Base-by-base conservation (phyloP, 2,113 vertebrate species). In the Nannospalax galili region DNA sequence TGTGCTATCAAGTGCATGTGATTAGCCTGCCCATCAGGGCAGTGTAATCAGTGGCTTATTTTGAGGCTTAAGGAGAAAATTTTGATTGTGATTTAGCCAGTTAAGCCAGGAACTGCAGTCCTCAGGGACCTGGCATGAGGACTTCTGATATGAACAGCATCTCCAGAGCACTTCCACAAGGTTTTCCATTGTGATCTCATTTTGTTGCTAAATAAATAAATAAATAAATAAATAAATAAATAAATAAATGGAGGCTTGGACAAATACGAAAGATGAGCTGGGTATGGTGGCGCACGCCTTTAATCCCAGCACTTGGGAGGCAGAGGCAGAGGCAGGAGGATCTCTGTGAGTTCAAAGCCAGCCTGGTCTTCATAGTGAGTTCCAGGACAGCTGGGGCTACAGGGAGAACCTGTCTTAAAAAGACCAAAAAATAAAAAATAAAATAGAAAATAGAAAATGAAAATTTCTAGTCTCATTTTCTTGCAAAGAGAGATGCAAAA, bases 381-480 rank as follows among this genome's bases (percentile, higher is more conserved):
- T n/a, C n/a, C n/a, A n/a, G n/a, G n/a, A n/a, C n/a, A n/a, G n/a
- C n/a, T n/a, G n/a, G n/a, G n/a, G n/a, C n/a, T n/a, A n/a, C n/a
- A n/a, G n/a, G n/a, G n/a, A n/a, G n/a, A n/a, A n/a, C n/a, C n/a
- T n/a, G n/a, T n/a, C n/a, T n/a, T n/a, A n/a, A 58, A 58, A 58
- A 58, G 56, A 7, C 56, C 56, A 58, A 58, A 70, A 80, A 69
- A 37, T 30, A 10, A 56, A 20, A 15, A 42, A 88, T 70, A 52
- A 58, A 75, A 87, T 84, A 86, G 88, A 88, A 72, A 69, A 80
- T 75, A 87, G 40, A 90, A 72, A 89, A 75, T 12, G 60, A 86
- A 84, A 56, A 58, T 0, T n/a, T 42, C 69, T n/a, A 67, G 84
- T 77, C 26, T 73, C 70, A 58, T 77, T 89, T 86, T 77, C 30